phyloP scores from a whole-genome alignment of 2,797 vertebrate genomes.

The Gorsachius magnificus region DNA sequence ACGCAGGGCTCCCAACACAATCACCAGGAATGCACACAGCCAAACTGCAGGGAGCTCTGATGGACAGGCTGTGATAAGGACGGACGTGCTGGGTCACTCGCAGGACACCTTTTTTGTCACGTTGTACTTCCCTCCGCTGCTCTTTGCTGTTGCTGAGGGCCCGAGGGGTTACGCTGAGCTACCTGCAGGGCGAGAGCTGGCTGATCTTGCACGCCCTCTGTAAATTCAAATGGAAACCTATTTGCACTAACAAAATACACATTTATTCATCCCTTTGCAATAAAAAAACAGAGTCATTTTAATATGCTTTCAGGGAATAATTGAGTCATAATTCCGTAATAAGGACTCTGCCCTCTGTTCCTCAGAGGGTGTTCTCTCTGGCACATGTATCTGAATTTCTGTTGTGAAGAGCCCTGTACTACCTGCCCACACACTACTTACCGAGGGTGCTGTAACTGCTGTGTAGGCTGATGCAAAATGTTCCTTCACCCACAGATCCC shows the following conservation, averaged over 20 bases:
- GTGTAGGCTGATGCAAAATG: conserved; percentile 63
- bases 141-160: not conserved
- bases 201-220: not conserved
- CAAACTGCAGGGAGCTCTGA: not conserved
- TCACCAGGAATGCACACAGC: not conserved
- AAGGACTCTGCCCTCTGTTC: conserved; percentile 16
- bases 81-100: not conserved
- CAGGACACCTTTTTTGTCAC: not conserved
- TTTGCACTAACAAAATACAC: not conserved
- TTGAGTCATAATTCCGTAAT: conserved; percentile 2
- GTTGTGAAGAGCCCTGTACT: not conserved
- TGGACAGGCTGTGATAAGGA: not conserved
- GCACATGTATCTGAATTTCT: conserved; percentile 19
- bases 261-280: not conserved
- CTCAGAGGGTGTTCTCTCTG: conserved; percentile 31
- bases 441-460: conserved; percentile 11
- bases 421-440: conserved; percentile 27
- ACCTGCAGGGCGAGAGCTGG: not conserved
- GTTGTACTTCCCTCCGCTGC: not conserved
- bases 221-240: not conserved
- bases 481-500: conserved; percentile 56
- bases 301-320: not conserved
- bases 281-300: not conserved
- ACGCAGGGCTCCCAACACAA: not conserved
- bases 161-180: not conserved